phyloP scores from a whole-genome alignment of 2,797 vertebrate species.

The Chlorospingus semifuscus region DNA sequence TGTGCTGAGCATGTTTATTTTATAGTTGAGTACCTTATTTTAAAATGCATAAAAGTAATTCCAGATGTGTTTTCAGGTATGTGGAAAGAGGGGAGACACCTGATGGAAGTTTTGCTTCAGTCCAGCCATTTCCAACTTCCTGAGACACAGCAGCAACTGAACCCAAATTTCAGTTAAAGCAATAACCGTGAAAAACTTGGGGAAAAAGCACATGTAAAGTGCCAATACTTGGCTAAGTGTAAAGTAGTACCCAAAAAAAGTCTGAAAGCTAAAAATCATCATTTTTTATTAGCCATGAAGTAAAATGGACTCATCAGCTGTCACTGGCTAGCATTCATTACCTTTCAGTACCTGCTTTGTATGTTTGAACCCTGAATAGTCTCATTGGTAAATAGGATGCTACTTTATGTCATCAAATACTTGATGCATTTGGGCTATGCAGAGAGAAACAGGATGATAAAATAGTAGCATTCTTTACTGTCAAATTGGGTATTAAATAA shows the following conservation, averaged over 20 bases:
- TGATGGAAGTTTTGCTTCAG: neutral
- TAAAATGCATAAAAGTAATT: neutral
- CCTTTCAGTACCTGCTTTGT: neutral
- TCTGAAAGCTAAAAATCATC: neutral
- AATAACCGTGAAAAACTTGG: neutral
- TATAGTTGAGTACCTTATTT: neutral
- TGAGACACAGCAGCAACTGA: neutral
- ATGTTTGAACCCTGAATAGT: neutral
- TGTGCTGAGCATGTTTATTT: neutral
- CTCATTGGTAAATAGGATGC: neutral
- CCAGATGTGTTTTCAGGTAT: neutral
- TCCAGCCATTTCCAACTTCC: neutral
- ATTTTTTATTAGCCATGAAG: neutral
- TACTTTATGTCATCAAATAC: neutral
- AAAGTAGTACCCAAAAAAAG: neutral
- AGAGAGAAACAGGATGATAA: neutral
- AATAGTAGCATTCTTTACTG: neutral
- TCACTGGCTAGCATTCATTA: fast-evolving
- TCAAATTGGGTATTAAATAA: neutral
- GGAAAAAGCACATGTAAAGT: neutral
- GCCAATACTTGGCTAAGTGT: neutral
- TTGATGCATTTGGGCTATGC: neutral
- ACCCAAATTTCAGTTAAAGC: neutral
- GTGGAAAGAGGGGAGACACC: neutral
- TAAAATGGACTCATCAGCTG: neutral